Evolutionary conservation across 1,140 invertebrate species (phyloP).

Genomic region (Formica selysi): DNA sequence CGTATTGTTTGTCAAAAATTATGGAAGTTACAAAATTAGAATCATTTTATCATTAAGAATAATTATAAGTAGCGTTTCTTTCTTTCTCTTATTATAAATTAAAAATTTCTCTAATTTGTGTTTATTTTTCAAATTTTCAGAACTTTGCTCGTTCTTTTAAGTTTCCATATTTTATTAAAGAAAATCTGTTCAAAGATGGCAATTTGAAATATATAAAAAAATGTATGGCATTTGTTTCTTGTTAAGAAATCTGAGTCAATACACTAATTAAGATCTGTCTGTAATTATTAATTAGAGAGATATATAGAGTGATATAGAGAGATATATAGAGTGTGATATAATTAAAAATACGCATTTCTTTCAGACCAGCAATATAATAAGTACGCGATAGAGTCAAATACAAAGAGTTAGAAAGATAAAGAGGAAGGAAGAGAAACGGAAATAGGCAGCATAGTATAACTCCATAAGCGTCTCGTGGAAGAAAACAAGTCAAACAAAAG

Average conservation of each 20-base stretch:
- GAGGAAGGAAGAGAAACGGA: neutral
- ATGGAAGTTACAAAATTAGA: conserved; percentile 7
- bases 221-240: neutral
- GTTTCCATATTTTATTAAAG: neutral
- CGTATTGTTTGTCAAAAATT: neutral
- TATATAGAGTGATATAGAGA: too few relatives aligned
- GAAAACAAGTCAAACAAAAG: conserved; percentile 68
- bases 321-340: conserved; percentile 1
- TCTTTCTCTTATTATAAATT: neutral
- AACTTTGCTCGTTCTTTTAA: neutral
- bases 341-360: conserved; percentile 39
- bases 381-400: neutral
- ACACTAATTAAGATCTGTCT: neutral
- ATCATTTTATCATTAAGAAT: neutral
- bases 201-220: neutral
- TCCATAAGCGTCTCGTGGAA: conserved; percentile 79
- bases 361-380: conserved; percentile 22
- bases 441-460: conserved; percentile 78
- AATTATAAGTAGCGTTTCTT: neutral
- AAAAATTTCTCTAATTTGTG: neutral
- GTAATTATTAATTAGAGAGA: conserved; percentile 3
- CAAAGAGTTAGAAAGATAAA: neutral
- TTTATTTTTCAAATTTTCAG: neutral
- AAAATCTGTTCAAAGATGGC: conserved; percentile 12
- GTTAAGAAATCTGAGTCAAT: neutral